A percentile compares a stretch with the other conserved stretches of the same genome.
These are phyloP conservation scores for Falco concolor DNA, from an alignment of 2,797 vertebrate genomes.

Conservation along the genomic window DNA sequence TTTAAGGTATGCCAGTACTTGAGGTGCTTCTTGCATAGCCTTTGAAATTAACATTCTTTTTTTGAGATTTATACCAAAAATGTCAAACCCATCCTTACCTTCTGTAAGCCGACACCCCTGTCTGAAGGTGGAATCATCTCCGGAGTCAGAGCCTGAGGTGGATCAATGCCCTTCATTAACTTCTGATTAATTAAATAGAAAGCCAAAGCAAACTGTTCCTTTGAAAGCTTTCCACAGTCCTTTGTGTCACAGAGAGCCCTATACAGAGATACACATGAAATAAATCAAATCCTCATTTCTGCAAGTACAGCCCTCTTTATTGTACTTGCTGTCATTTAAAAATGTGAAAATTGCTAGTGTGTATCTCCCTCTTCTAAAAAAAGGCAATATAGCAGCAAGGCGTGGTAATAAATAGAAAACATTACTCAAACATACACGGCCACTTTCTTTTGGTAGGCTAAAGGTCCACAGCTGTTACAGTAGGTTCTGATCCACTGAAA, in stretches of 20 bases:
- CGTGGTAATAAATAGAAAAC: not conserved
- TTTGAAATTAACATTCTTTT: not conserved
- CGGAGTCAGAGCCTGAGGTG: constrained; percentile 86
- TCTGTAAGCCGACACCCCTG: constrained; percentile 76
- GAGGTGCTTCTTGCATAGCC: not conserved
- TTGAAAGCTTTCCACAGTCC: constrained; percentile 90
- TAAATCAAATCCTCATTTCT: not conserved
- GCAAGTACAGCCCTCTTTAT: not conserved
- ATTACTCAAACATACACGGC: not conserved
- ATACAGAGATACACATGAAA: constrained; percentile 37
- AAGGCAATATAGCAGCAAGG: not conserved
- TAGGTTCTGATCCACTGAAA: not conserved
- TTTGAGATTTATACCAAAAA: not conserved
- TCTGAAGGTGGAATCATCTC: constrained; percentile 98
- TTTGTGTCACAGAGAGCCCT: constrained; percentile 97
- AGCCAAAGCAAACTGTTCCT: constrained; percentile 95
- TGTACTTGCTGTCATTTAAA: not conserved
- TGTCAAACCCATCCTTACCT: constrained; percentile 68
- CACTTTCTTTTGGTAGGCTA: not conserved
- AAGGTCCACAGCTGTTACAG: not conserved
- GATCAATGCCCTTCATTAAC: constrained; percentile 88
- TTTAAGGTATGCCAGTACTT: not conserved
- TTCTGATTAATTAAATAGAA: constrained; percentile 96
- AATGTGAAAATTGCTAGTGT: not conserved
- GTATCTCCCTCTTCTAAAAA: not conserved